Conservation (phyloP, 2,888 invertebrate species). For the Flexamia atlantica region DNA sequence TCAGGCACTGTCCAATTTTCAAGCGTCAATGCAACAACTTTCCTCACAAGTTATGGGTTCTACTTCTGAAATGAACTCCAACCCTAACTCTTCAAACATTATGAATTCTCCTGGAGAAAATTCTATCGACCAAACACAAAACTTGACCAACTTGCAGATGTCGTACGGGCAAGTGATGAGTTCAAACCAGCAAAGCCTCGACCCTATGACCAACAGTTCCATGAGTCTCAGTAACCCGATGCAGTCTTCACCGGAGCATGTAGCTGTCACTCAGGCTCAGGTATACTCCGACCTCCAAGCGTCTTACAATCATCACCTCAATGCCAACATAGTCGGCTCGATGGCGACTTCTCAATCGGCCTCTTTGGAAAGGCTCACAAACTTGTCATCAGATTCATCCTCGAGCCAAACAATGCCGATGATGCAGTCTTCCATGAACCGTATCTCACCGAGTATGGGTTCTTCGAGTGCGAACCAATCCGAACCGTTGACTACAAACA, state of each 20-base stretch:
- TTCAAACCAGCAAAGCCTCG: slow-evolving; percentile 7
- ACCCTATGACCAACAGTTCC: background rate
- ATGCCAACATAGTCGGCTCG: background rate
- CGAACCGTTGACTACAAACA: background rate
- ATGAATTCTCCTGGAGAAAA: background rate
- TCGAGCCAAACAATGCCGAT: background rate
- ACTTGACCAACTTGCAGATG: slow-evolving; percentile 11
- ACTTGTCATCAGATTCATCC: background rate
- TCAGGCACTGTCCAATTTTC: slow-evolving; percentile 26
- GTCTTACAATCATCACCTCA: slow-evolving; percentile 24
- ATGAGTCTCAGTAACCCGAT: background rate
- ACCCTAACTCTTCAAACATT: background rate
- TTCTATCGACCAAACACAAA: slow-evolving; percentile 6
- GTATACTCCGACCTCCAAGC: slow-evolving; percentile 16
- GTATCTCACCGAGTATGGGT: background rate
- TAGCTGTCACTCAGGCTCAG: slow-evolving; percentile 13
- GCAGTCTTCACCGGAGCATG: slow-evolving; percentile 18
- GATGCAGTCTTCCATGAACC: slow-evolving; percentile 16
- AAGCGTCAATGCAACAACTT: slow-evolving; percentile 37
- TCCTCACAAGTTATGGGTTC: slow-evolving; percentile 1
- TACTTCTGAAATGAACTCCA: background rate
- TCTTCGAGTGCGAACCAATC: background rate
- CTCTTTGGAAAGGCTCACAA: slow-evolving; percentile 12
- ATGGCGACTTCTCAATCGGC: background rate
- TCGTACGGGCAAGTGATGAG: background rate